Evolutionary conservation across 35 echinoderm and acorn worm genomes (phyloP), one percentile per base, ranked within the genome.

Genomic region (Heliocidaris erythrogramma): DNA sequence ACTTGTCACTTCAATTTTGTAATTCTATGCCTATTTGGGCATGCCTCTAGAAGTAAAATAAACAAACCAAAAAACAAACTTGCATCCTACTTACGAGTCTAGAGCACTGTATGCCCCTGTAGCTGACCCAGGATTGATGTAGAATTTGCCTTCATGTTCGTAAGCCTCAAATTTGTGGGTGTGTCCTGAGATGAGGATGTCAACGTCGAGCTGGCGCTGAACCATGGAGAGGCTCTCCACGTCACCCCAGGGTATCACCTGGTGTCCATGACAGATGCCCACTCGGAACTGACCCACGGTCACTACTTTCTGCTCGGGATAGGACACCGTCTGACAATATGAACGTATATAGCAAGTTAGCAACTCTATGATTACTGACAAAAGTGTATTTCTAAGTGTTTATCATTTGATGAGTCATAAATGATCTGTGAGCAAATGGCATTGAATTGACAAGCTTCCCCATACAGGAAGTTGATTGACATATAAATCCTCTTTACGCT

Each of bases 161-260:
- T 97, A 99, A 30, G 97, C 98, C 96, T 97, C 97, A 97, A 99
- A 99, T 92, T 99, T 99, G 94, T 99, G 98, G 29, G 98, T 99
- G 90, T 99, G 98, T 31, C 98, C 98, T 6, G 98, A 99, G 69
- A 99, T 99, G 24, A 99, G 95, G 32, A 99, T 97, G 88, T 99
- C 98, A 14, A 99, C 98, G 93, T 99, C 98, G 18, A 99, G 95
- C 84, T 99, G 98, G 42, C 98, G 95, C 95, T 97, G 97, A 1
- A 99, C 97, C 96, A 99, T 95, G 13, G 98, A 97, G 0, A 99
- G 94, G 88, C 98, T 99, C 85, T 97, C 97, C 21, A 99, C 96
- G 85, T 99, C 98, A 48, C 98, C 98, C 98, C 98, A 99, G 2
- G 98, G 98, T 47, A 99, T 95, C 18, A 99, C 95, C 87, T 99